These are phyloP conservation scores for Rhegmatorhina hoffmannsi DNA, from an alignment of 2,113 vertebrate genomes.

Conservation along the genomic window DNA sequence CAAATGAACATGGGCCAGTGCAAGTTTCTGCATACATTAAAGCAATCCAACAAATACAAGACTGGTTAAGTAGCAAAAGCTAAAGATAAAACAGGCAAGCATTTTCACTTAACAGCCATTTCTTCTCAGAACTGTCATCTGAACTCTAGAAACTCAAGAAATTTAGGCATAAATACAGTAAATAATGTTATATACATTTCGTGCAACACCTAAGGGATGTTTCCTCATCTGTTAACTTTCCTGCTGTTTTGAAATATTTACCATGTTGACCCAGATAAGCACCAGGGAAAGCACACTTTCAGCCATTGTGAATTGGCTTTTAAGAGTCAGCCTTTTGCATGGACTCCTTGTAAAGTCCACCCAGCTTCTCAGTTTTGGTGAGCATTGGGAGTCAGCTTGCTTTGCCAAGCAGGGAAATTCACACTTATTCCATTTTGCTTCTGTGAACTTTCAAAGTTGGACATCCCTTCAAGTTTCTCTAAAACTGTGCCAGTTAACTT, in stretches of 20 bases:
- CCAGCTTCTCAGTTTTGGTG: neutral
- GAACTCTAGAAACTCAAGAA: neutral
- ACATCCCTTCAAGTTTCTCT: neutral
- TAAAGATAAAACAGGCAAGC: neutral
- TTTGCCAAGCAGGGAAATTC: neutral
- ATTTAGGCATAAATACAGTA: neutral
- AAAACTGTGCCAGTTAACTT: neutral
- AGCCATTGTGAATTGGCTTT: neutral
- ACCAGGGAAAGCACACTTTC: neutral
- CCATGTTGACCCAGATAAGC: neutral
- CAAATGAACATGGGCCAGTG: fast-evolving
- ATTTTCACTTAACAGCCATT: neutral
- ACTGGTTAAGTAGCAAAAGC: neutral
- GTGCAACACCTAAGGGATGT: neutral
- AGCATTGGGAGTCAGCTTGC: neutral
- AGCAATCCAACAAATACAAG: neutral
- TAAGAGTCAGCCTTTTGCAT: neutral
- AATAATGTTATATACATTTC: neutral
- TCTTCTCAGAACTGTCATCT: neutral
- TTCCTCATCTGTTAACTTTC: neutral
- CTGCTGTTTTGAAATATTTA: neutral
- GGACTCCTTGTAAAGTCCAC: neutral
- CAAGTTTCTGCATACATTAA: neutral
- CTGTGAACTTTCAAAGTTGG: neutral
- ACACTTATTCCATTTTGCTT: neutral